Percentiles rank a stretch among this genome's conserved stretches.
Conservation (phyloP, 1,140 invertebrate genomes). For the Heliconius himera region DNA sequence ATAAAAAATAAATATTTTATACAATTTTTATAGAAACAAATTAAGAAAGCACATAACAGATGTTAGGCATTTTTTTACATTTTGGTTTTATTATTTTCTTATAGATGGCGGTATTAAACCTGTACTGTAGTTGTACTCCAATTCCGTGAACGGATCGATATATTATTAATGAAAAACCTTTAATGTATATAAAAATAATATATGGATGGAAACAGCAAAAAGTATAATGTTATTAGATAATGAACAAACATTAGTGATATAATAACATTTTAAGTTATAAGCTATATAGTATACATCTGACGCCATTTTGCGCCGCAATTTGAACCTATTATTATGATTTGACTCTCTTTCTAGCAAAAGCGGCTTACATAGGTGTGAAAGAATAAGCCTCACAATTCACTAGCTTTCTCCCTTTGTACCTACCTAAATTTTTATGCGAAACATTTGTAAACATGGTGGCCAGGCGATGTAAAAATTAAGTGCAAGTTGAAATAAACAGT, state of each 20-base stretch:
- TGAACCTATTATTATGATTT: slow-evolving; percentile 58
- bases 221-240: background rate
- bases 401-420: slow-evolving; percentile 67
- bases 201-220: background rate
- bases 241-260: background rate
- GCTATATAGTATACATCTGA: slow-evolving; percentile 38
- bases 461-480: slow-evolving; percentile 56
- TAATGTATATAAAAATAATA: background rate
- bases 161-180: background rate
- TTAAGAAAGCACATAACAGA: background rate
- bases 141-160: background rate
- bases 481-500: slow-evolving; percentile 36
- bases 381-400: slow-evolving; percentile 63
- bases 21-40: background rate
- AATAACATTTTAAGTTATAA: slow-evolving; percentile 18
- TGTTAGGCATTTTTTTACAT: background rate
- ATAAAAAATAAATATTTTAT: too few species aligned
- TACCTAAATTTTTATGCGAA: slow-evolving; percentile 71
- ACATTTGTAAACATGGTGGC: slow-evolving; percentile 81
- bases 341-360: slow-evolving; percentile 59
- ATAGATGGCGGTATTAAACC: background rate
- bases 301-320: slow-evolving; percentile 75
- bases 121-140: background rate
- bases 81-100: background rate
- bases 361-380: slow-evolving; percentile 52